These are phyloP conservation scores for Cydia splendana DNA, from an alignment of 1,140 invertebrate genomes.

Conservation along the genomic window DNA sequence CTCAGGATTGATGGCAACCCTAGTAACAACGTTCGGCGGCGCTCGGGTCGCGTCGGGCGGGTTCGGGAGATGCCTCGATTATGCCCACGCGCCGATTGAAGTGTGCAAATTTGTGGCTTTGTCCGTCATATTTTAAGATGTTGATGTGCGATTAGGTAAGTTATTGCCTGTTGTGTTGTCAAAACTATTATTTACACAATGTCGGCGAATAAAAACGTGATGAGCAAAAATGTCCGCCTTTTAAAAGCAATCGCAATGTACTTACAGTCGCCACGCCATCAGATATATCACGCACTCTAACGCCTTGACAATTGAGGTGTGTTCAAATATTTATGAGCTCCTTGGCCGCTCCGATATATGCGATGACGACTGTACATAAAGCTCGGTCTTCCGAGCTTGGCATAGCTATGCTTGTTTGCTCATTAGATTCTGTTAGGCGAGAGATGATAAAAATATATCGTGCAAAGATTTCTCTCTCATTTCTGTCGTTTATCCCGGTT, in stretches of 20 bases:
- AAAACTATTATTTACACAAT: constrained; percentile 32
- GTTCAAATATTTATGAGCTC: no score
- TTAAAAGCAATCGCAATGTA: not conserved
- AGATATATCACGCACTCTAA: no score
- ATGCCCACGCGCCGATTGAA: constrained; percentile 28
- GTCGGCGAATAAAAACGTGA: not conserved
- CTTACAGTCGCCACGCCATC: no score
- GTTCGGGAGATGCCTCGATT: constrained; percentile 27
- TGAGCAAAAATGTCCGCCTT: not conserved
- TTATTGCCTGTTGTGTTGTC: constrained; percentile 32
- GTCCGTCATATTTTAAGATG: constrained; percentile 32
- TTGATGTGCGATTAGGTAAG: constrained; percentile 28
- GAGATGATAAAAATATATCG: no score
- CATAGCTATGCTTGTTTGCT: no score
- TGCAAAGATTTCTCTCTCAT: no score
- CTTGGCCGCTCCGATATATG: no score
- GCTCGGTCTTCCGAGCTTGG: no score
- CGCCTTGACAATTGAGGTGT: no score
- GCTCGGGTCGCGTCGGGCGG: constrained; percentile 29
- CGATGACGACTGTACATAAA: no score
- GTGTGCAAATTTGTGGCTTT: constrained; percentile 30
- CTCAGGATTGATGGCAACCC: not conserved
- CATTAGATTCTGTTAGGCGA: no score
- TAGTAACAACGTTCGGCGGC: constrained; percentile 16
- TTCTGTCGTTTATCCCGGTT: no score